Conservation (phyloP, 2,113 vertebrate species). For the Paramormyrops kingsleyae region DNA sequence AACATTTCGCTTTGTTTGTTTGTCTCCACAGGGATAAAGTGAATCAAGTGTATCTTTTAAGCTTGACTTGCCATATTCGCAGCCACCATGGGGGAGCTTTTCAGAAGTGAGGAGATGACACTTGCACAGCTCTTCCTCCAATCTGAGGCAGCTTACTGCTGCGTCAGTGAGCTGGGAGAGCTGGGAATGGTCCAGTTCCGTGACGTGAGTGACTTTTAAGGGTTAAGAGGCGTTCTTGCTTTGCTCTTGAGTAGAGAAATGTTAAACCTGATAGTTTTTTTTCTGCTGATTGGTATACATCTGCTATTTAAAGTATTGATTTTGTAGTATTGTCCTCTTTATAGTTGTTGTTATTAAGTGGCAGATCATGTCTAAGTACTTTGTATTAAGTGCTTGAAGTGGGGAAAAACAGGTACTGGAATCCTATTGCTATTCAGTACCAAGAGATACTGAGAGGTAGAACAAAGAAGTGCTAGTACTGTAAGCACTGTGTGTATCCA, state of each 20-base stretch:
- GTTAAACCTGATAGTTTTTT: not conserved
- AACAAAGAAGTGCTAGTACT: not conserved
- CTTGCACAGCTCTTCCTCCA: conserved; percentile 95
- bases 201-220: conserved; percentile 70
- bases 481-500: too few relatives aligned
- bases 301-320: not conserved
- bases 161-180: conserved; percentile 93
- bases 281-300: not conserved
- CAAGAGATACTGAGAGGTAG: not conserved
- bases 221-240: not conserved
- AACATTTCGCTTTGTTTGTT: not conserved
- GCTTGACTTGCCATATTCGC: conserved; percentile 18
- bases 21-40: not conserved
- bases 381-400: not conserved
- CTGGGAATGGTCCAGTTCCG: conserved; percentile 96
- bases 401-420: not conserved
- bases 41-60: not conserved
- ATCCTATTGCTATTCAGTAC: not conserved
- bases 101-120: conserved; percentile 97
- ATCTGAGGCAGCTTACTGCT: conserved; percentile 94
- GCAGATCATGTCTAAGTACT: not conserved
- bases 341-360: not conserved
- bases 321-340: not conserved
- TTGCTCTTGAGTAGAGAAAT: not conserved
- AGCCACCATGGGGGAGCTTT: conserved; percentile 86